A percentile compares a stretch with the other conserved stretches of the same genome.
Conservation (phyloP, 2,113 vertebrate species). For the Catharus bicknelli region DNA sequence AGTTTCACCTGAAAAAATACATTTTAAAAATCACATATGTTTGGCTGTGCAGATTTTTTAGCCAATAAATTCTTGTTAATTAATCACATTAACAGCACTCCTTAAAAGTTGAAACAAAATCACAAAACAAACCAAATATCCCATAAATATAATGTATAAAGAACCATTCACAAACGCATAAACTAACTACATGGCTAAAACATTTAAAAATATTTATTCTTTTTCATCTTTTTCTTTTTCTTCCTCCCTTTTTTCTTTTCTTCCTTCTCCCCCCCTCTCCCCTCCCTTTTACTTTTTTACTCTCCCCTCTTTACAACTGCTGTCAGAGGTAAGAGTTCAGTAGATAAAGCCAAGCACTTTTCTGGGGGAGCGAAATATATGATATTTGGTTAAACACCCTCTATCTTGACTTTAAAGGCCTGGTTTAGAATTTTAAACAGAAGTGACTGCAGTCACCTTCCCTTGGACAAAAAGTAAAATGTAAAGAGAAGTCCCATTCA, state of each 20-base stretch:
- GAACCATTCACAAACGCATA: constrained; percentile 67
- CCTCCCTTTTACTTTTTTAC: not conserved
- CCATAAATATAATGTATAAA: constrained; percentile 78
- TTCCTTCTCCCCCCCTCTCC: fast-evolving
- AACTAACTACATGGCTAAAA: constrained; percentile 51
- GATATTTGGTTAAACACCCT: not conserved
- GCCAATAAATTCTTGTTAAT: constrained; percentile 82
- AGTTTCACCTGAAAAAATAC: constrained; percentile 85
- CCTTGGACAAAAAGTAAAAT: not conserved
- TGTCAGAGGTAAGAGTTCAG: not conserved
- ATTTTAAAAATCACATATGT: constrained; percentile 79
- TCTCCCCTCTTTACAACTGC: not conserved
- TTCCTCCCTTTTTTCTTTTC: not conserved
- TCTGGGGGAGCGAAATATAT: fast-evolving
- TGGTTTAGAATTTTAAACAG: constrained; percentile 14
- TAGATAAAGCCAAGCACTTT: not conserved
- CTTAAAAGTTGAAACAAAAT: constrained; percentile 81
- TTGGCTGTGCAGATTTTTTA: constrained; percentile 75
- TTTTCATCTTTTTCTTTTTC: fast-evolving
- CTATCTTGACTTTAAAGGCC: not conserved
- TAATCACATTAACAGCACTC: constrained; percentile 78
- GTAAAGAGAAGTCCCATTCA: constrained; percentile 18
- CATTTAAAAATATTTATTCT: constrained; percentile 46
- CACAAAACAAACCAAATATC: constrained; percentile 76
- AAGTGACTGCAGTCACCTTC: not conserved